These are phyloP conservation scores for Bimastos eiseni DNA, from an alignment of 2,888 invertebrate genomes.

Conservation along the genomic window DNA sequence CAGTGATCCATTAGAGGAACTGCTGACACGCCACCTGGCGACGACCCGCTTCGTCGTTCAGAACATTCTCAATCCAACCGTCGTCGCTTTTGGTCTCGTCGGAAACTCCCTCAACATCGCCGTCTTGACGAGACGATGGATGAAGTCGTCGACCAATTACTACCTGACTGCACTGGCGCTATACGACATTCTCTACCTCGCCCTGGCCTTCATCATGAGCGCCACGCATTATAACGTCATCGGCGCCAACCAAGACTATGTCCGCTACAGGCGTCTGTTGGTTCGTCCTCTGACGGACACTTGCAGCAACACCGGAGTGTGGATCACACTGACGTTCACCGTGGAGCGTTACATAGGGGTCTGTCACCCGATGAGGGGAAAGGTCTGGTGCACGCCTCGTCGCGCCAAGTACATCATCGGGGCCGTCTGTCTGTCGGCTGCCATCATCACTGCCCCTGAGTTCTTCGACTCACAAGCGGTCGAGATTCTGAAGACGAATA, in stretches of 20 bases:
- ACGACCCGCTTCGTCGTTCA: slow-evolving; percentile 50
- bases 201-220: slow-evolving; percentile 64
- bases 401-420: slow-evolving; percentile 72
- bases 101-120: slow-evolving; percentile 58
- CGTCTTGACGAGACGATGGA: slow-evolving; percentile 55
- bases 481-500: slow-evolving; percentile 46
- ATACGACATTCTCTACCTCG: slow-evolving; percentile 73
- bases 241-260: slow-evolving; percentile 27
- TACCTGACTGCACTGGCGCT: slow-evolving; percentile 76
- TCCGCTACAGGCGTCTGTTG: slow-evolving; percentile 59
- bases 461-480: slow-evolving; percentile 67
- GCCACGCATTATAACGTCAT: slow-evolving; percentile 35
- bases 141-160: slow-evolving; percentile 58
- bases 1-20: not conserved
- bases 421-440: slow-evolving; percentile 68
- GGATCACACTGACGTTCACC: slow-evolving; percentile 77
- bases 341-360: slow-evolving; percentile 77
- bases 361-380: slow-evolving; percentile 74
- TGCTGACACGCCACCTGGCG: slow-evolving; percentile 24
- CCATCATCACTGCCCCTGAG: slow-evolving; percentile 69
- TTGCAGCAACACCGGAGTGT: slow-evolving; percentile 72
- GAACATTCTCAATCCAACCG: slow-evolving; percentile 51
- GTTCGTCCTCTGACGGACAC: slow-evolving; percentile 71
- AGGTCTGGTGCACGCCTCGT: slow-evolving; percentile 72
- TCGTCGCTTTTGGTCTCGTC: slow-evolving; percentile 53